These are phyloP conservation scores for Semaprochilodus insignis DNA, from an alignment of 2,797 vertebrate species.

Conservation along the genomic window DNA sequence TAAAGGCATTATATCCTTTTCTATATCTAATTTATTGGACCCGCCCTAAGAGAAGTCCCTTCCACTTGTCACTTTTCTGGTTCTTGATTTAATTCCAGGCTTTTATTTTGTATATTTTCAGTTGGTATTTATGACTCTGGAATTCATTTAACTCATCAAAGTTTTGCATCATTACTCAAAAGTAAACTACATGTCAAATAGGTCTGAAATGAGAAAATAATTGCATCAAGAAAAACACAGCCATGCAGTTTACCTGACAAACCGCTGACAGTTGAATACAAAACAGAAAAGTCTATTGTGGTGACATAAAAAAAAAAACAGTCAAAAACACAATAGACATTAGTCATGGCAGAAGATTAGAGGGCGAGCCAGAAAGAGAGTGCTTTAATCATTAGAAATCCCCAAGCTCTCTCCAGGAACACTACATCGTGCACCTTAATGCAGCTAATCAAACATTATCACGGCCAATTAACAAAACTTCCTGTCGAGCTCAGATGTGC, in stretches of 20 bases:
- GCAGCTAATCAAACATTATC: constrained; percentile 48
- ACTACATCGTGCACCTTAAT: constrained; percentile 33
- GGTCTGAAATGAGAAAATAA: background rate
- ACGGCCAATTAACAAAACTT: constrained; percentile 51
- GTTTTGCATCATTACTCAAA: background rate
- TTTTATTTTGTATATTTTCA: too few relatives aligned
- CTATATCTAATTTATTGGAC: too few relatives aligned
- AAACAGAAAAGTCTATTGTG: constrained; percentile 4
- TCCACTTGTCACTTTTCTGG: too few relatives aligned
- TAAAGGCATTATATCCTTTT: too few relatives aligned
- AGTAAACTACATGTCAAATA: background rate
- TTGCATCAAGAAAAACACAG: background rate
- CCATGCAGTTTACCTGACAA: background rate
- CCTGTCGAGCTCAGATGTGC: constrained; percentile 5
- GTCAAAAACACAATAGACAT: constrained; percentile 8
- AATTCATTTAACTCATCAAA: background rate
- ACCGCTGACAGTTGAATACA: constrained; percentile 3
- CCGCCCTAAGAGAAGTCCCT: too few relatives aligned
- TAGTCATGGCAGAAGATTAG: constrained; percentile 29
- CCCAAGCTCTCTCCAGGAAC: constrained; percentile 15
- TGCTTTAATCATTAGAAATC: constrained; percentile 22
- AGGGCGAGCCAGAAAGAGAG: background rate
- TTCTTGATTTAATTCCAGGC: too few relatives aligned
- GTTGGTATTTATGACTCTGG: background rate
- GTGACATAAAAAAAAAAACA: background rate